A percentile compares a stretch with the other conserved stretches of the same genome.
Evolutionary conservation across 1,140 invertebrate genomes (phyloP).

Genomic region (Dysdera silvatica): DNA sequence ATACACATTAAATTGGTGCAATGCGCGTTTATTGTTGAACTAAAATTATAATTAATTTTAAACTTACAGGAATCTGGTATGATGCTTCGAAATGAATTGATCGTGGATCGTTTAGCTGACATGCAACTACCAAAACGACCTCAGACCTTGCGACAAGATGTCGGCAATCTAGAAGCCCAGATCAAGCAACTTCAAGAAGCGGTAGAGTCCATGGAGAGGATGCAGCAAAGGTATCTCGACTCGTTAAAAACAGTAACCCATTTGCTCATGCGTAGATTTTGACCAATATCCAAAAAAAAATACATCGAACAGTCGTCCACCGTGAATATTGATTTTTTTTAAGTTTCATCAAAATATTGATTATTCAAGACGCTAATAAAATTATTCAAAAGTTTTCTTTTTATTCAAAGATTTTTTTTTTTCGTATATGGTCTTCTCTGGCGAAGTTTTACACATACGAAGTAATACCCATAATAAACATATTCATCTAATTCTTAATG

Average conservation of each 20-base stretch:
- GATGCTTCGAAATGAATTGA: constrained; percentile 69
- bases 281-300: no score
- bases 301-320: background rate
- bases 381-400: no score
- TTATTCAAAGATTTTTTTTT: no score
- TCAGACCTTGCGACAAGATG: constrained; percentile 70
- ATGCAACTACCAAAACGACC: constrained; percentile 61
- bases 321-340: constrained; percentile 9
- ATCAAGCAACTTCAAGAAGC: constrained; percentile 80
- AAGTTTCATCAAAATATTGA: constrained; percentile 14
- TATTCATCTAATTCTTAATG: no score
- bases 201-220: constrained; percentile 67
- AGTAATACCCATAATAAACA: no score
- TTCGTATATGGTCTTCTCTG: no score
- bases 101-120: constrained; percentile 69
- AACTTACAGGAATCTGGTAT: constrained; percentile 49
- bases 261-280: no score
- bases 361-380: no score
- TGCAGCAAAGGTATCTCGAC: constrained; percentile 64
- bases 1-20: background rate
- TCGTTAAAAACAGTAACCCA: no score
- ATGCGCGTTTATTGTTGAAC: background rate
- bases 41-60: background rate
- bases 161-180: constrained; percentile 69
- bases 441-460: no score